phyloP scores from a whole-genome alignment of 1,140 invertebrate genomes.

The Sesamia nonagrioides region DNA sequence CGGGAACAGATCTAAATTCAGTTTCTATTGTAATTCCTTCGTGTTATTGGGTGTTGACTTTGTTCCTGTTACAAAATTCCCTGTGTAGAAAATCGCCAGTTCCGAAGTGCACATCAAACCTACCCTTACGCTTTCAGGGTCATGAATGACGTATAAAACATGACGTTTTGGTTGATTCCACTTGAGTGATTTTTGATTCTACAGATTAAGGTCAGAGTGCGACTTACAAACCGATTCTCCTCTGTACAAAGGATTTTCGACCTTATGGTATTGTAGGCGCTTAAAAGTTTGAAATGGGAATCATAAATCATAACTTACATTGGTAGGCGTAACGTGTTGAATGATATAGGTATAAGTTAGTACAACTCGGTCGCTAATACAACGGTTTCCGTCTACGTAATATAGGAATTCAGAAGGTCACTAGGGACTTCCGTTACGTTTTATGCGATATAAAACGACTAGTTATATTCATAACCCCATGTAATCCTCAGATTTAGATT shows the following conservation, averaged over 20 bases:
- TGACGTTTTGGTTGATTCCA: conserved; percentile 9
- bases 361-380: no score
- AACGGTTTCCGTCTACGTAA: no score
- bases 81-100: background rate
- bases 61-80: no score
- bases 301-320: conserved; percentile 2
- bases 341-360: background rate
- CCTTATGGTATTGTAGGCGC: background rate
- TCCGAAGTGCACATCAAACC: background rate
- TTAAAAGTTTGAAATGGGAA: background rate
- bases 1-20: no score
- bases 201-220: background rate
- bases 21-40: no score
- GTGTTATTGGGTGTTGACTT: no score
- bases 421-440: no score
- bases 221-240: background rate
- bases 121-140: background rate
- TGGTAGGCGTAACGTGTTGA: conserved; percentile 5
- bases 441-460: no score
- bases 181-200: conserved; percentile 14
- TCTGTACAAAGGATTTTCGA: background rate
- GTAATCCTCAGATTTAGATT: no score
- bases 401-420: no score
- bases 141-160: conserved; percentile 1
- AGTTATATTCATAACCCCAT: no score